Percentiles rank a stretch among this genome's conserved stretches.
These are phyloP conservation scores for Sapayoa aenigma DNA, from an alignment of 2,113 vertebrate species.

Conservation along the genomic window DNA sequence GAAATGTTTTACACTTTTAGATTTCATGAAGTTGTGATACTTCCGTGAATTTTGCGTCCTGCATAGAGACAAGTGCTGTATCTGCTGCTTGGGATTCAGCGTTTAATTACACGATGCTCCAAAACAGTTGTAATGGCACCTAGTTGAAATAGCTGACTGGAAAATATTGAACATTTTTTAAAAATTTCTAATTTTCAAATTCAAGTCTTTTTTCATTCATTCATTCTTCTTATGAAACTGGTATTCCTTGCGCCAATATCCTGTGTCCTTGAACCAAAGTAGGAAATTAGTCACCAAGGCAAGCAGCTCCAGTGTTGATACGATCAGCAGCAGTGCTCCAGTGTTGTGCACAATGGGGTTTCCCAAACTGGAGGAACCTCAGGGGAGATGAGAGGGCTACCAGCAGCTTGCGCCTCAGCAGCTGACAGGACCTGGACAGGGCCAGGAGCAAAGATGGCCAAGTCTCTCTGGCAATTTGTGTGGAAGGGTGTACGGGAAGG, in stretches of 20 bases:
- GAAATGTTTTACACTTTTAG: background rate
- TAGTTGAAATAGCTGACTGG: background rate
- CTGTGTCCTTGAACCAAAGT: background rate
- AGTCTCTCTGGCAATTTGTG: background rate
- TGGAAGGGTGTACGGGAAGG: too few species aligned
- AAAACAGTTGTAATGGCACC: background rate
- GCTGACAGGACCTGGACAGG: background rate
- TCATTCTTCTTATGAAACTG: too few species aligned
- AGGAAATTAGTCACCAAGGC: background rate
- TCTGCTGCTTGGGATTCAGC: background rate
- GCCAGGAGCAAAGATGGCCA: background rate
- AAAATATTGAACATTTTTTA: background rate
- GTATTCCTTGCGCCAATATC: background rate
- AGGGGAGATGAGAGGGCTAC: background rate
- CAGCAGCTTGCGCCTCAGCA: background rate
- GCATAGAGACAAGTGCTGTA: background rate
- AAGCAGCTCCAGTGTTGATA: background rate
- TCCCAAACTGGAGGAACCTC: background rate
- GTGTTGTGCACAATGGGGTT: background rate
- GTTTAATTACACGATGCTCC: background rate
- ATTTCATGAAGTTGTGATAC: background rate
- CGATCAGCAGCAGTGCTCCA: rapidly evolving
- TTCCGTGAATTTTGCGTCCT: background rate
- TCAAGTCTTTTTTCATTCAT: background rate
- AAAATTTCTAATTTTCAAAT: background rate